Evolutionary conservation across 2,797 vertebrate species (phyloP).

Genomic region (Parauchenoglanis punctatus): DNA sequence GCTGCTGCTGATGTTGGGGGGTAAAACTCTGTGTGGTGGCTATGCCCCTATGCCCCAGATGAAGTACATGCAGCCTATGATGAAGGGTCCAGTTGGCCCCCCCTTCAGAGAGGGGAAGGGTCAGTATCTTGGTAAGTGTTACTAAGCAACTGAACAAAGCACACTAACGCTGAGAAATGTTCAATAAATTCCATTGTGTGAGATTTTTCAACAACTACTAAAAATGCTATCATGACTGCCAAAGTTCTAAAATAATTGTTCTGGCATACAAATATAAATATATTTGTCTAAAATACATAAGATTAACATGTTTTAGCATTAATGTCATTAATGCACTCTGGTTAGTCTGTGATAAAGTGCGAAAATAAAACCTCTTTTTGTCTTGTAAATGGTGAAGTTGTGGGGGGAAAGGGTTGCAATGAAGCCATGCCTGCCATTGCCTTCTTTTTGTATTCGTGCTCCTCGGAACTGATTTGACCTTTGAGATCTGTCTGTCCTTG

Average conservation of each 20-base stretch:
- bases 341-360: background rate
- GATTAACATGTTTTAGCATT: background rate
- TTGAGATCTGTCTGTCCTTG: background rate
- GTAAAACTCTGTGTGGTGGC: constrained; percentile 79
- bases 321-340: background rate
- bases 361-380: background rate
- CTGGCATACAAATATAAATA: background rate
- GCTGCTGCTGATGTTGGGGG: constrained; percentile 76
- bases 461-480: background rate
- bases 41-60: constrained; percentile 89
- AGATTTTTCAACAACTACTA: background rate
- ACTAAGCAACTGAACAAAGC: background rate
- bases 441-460: background rate
- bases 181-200: background rate
- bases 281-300: background rate
- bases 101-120: constrained; percentile 98
- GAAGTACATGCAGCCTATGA: constrained; percentile 97
- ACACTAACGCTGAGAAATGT: background rate
- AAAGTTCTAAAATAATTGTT: background rate
- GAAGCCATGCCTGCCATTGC: background rate
- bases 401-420: background rate
- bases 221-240: background rate
- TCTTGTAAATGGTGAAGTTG: background rate
- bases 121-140: constrained; percentile 93
- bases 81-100: constrained; percentile 95